Percentiles rank a stretch among this genome's conserved stretches.
These are phyloP conservation scores for Nysson spinosus DNA, from an alignment of 2,888 invertebrate species.

Conservation along the genomic window DNA sequence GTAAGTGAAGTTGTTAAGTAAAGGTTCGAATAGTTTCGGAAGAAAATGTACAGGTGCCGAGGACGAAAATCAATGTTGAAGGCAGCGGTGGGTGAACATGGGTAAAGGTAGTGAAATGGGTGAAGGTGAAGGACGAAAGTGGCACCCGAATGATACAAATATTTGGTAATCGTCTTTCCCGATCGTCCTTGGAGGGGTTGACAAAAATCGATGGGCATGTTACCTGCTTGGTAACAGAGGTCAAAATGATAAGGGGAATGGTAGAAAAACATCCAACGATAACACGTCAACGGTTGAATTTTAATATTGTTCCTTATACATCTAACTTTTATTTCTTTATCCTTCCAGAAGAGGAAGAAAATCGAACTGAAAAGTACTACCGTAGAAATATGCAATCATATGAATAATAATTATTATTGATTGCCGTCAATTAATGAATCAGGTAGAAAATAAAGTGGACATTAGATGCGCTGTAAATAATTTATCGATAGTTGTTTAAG, in stretches of 20 bases:
- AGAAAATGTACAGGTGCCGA: constrained; percentile 48
- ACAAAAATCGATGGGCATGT: constrained; percentile 47
- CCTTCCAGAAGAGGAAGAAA: too few species aligned
- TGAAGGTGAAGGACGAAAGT: constrained; percentile 60
- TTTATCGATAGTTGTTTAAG: too few species aligned
- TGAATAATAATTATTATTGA: too few species aligned
- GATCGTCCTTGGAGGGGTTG: constrained; percentile 53
- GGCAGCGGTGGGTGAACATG: constrained; percentile 52
- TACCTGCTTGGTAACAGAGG: neutral
- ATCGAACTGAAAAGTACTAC: too few species aligned
- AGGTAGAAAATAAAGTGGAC: too few species aligned
- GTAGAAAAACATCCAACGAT: constrained; percentile 2
- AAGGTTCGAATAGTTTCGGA: constrained; percentile 44
- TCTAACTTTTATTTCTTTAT: too few species aligned
- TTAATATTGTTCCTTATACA: too few species aligned
- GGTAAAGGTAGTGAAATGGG: constrained; percentile 48
- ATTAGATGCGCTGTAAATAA: too few species aligned
- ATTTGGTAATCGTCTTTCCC: constrained; percentile 53
- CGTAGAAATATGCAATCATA: too few species aligned
- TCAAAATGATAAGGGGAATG: constrained; percentile 11
- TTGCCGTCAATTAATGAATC: too few species aligned
- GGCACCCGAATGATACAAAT: constrained; percentile 53
- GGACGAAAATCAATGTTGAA: constrained; percentile 60
- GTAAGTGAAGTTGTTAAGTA: constrained; percentile 14
- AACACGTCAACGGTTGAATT: too few species aligned